Percentiles rank a stretch among this genome's conserved stretches.
These are phyloP conservation scores for Limnephilus lunatus DNA, from an alignment of 2,888 invertebrate species.

Conservation along the genomic window DNA sequence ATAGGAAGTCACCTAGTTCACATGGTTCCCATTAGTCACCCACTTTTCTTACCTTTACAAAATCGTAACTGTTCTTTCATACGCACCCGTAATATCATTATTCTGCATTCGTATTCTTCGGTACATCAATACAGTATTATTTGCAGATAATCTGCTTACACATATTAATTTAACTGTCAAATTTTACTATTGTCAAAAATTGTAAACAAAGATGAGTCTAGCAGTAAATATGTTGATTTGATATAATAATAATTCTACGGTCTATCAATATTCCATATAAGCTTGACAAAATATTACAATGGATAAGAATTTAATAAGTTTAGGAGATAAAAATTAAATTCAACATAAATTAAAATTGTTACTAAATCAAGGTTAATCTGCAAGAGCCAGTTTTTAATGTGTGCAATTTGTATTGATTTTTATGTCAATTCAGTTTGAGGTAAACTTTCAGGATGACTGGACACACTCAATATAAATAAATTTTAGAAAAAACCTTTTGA, in stretches of 20 bases:
- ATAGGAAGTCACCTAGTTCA: constrained; percentile 61
- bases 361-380: not conserved
- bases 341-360: not conserved
- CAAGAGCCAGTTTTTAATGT: not conserved
- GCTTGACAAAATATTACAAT: not conserved
- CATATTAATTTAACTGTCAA: constrained; percentile 2
- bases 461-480: too few relatives aligned
- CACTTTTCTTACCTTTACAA: constrained; percentile 58
- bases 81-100: constrained; percentile 59
- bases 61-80: constrained; percentile 70
- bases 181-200: constrained; percentile 36
- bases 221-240: not conserved
- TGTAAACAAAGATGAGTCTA: constrained; percentile 19
- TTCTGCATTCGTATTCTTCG: constrained; percentile 43
- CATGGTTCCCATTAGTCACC: constrained; percentile 62
- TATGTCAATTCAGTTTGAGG: not conserved
- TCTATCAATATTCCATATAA: not conserved
- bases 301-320: not conserved
- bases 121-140: not conserved
- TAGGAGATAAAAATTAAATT: not conserved
- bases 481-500: too few relatives aligned
- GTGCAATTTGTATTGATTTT: not conserved
- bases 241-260: not conserved
- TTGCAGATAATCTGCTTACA: not conserved
- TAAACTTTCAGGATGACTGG: too few relatives aligned